phyloP scores from a whole-genome alignment of 2,113 vertebrate species.

The Scolopax mira region DNA sequence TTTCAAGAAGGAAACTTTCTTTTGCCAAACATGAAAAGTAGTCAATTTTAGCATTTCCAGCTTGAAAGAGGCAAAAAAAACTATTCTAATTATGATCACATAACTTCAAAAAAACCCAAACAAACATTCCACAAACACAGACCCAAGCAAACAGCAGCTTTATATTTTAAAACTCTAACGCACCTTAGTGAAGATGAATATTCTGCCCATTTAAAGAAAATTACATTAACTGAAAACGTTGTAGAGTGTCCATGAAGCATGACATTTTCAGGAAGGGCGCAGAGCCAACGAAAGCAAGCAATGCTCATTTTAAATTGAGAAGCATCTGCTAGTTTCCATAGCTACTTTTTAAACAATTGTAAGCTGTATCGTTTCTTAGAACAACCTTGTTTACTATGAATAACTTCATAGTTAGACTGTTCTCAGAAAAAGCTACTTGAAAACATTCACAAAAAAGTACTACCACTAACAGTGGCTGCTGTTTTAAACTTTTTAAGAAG shows the following conservation, averaged over 20 bases:
- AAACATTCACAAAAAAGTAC: neutral
- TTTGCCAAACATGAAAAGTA: neutral
- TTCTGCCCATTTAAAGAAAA: conserved; percentile 43
- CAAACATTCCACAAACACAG: neutral
- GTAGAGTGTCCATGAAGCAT: neutral
- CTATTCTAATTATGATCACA: neutral
- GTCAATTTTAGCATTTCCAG: neutral
- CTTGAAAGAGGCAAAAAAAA: neutral
- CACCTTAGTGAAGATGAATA: neutral
- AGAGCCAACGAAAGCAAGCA: conserved; percentile 53
- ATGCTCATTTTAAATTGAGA: neutral
- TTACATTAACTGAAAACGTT: conserved; percentile 1
- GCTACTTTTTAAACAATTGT: conserved; percentile 31
- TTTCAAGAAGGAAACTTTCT: conserved; percentile 7
- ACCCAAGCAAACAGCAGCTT: neutral
- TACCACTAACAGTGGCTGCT: neutral
- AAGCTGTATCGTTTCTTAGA: neutral
- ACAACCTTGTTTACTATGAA: neutral
- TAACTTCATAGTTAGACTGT: neutral
- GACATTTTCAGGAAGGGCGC: neutral
- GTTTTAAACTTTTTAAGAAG: neutral
- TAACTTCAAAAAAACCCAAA: neutral
- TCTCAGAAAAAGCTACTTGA: neutral
- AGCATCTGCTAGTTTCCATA: conserved; percentile 27
- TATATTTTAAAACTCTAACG: neutral